A percentile compares a stretch with the other conserved stretches of the same genome.
phyloP scores from a whole-genome alignment of 30 jellyfish, hydroid and myxozoan species.

The Turritopsis dohrnii region DNA sequence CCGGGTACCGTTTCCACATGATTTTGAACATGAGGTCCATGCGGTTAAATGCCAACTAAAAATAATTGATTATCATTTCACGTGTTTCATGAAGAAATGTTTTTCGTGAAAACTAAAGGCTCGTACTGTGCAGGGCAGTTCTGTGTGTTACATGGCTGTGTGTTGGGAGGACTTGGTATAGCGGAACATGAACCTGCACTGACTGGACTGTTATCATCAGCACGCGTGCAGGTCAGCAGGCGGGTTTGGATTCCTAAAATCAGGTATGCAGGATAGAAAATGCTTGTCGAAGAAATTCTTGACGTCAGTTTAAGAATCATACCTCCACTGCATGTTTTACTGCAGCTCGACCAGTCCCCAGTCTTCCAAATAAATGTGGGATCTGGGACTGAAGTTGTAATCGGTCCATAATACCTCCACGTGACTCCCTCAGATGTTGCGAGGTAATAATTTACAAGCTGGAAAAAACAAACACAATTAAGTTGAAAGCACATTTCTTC shows the following conservation, averaged over 20 bases:
- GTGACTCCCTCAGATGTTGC: slow-evolving; percentile 45
- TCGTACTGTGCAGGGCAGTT: slow-evolving; percentile 80
- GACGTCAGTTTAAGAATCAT: background rate
- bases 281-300: background rate
- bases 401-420: slow-evolving; percentile 41
- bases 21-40: slow-evolving; percentile 56
- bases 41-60: slow-evolving; percentile 58
- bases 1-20: slow-evolving; percentile 62
- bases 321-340: slow-evolving; percentile 77
- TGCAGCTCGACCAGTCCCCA: slow-evolving; percentile 58
- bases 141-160: slow-evolving; percentile 54
- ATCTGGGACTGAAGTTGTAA: slow-evolving; percentile 31
- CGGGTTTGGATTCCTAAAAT: slow-evolving; percentile 58
- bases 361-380: slow-evolving; percentile 31
- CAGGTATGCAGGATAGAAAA: background rate
- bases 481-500: background rate
- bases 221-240: slow-evolving; percentile 44
- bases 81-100: background rate
- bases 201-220: slow-evolving; percentile 47
- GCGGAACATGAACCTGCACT: slow-evolving; percentile 38
- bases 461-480: background rate
- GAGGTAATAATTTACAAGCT: slow-evolving; percentile 48
- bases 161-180: slow-evolving; percentile 6
- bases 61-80: too few relatives aligned
- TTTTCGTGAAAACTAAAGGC: background rate